Evolutionary conservation across 2,113 vertebrate genomes (phyloP).

Genomic region (Ptilonorhynchus violaceus): DNA sequence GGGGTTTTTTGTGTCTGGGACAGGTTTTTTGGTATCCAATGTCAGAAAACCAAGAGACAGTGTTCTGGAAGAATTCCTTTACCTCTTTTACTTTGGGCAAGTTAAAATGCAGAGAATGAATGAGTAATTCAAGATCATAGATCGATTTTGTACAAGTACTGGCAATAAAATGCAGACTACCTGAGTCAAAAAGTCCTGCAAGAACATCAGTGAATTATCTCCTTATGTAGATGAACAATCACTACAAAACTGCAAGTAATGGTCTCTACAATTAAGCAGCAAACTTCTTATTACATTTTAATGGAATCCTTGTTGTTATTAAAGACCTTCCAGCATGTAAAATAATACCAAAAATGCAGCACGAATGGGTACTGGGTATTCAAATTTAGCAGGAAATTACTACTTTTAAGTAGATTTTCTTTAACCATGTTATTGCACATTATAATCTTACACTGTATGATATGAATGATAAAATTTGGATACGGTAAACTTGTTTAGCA

Average conservation of each 20-base stretch:
- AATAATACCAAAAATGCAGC: not conserved
- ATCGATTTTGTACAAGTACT: not conserved
- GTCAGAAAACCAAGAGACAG: not conserved
- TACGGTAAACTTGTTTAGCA: not conserved
- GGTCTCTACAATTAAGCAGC: not conserved
- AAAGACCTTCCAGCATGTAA: not conserved
- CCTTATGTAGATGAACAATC: not conserved
- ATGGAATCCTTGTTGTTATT: not conserved
- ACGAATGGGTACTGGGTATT: not conserved
- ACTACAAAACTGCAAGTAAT: not conserved
- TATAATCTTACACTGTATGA: not conserved
- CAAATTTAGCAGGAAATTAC: not conserved
- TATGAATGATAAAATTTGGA: not conserved
- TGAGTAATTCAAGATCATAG: not conserved
- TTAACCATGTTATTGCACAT: not conserved
- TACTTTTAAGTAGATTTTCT: not conserved
- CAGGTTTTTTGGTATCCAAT: not conserved
- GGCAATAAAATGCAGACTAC: not conserved
- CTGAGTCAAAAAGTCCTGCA: not conserved
- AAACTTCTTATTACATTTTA: not conserved
- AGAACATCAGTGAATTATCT: not conserved
- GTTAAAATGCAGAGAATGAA: not conserved
- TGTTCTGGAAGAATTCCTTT: not conserved
- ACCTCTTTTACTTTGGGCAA: not conserved
- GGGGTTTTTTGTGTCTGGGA: rapidly evolving